Conservation (phyloP, 2,888 invertebrate genomes). For the Sipha maydis region DNA sequence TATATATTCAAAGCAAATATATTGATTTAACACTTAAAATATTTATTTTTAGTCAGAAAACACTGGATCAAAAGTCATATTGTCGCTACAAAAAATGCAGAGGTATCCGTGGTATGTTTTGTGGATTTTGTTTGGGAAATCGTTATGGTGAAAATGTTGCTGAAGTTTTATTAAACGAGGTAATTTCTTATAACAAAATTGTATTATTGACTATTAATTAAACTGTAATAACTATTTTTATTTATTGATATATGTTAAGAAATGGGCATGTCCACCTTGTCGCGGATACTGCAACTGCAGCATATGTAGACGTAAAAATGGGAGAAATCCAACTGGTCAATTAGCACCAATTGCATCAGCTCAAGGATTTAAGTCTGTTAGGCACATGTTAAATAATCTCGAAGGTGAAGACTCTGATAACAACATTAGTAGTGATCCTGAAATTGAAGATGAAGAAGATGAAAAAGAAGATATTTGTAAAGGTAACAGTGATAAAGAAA, state of each 20-base stretch:
- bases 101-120: constrained; percentile 45
- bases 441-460: constrained; percentile 21
- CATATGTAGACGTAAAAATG: constrained; percentile 45
- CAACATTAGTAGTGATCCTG: background rate
- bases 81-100: constrained; percentile 41
- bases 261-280: constrained; percentile 52
- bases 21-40: background rate
- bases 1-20: no score
- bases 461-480: background rate
- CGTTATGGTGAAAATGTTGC: constrained; percentile 57
- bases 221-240: background rate
- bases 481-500: background rate
- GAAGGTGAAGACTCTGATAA: constrained; percentile 10
- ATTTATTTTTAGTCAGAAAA: constrained; percentile 47
- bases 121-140: constrained; percentile 40
- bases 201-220: background rate
- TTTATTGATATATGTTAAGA: constrained; percentile 21
- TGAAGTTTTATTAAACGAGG: constrained; percentile 2
- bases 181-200: background rate
- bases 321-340: constrained; percentile 40
- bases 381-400: background rate
- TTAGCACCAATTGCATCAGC: constrained; percentile 4
- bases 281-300: constrained; percentile 51
- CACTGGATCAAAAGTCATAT: constrained; percentile 44
- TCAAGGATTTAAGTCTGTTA: constrained; percentile 39